These are phyloP conservation scores for Choristoneura fumiferana DNA, from an alignment of 1,140 invertebrate species.

Conservation along the genomic window DNA sequence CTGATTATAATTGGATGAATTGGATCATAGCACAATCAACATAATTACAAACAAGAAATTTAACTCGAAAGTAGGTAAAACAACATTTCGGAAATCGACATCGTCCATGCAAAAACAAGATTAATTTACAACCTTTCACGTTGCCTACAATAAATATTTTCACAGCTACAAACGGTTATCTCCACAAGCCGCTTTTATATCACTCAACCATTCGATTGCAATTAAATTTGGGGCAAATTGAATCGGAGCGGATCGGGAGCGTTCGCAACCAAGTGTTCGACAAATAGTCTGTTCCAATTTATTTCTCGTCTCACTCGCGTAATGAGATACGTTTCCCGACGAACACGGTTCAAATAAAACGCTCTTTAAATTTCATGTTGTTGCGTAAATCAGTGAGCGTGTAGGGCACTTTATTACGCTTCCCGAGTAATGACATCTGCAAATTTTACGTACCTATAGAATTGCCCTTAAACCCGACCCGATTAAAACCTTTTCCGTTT, in stretches of 20 bases:
- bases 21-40: too few relatives aligned
- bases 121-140: conserved; percentile 25
- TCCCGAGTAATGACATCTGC: conserved; percentile 20
- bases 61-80: not conserved
- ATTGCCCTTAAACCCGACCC: conserved; percentile 3
- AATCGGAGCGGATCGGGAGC: conserved; percentile 57
- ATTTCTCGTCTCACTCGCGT: conserved; percentile 54
- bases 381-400: conserved; percentile 39
- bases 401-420: conserved; percentile 36
- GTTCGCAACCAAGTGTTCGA: conserved; percentile 63
- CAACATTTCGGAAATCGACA: not conserved
- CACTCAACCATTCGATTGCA: conserved; percentile 60
- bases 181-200: conserved; percentile 53
- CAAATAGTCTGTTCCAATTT: conserved; percentile 72
- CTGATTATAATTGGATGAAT: too few relatives aligned
- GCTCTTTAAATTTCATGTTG: conserved; percentile 57
- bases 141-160: conserved; percentile 14
- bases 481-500: conserved; percentile 1
- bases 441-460: conserved; percentile 1
- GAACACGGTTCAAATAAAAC: conserved; percentile 55
- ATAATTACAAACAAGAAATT: not conserved
- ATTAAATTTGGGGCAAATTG: conserved; percentile 73
- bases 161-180: conserved; percentile 41
- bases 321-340: conserved; percentile 67
- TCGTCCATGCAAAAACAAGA: conserved; percentile 16